Conservation (phyloP, 2,888 invertebrate species). For the Falcaria lacertinaria region DNA sequence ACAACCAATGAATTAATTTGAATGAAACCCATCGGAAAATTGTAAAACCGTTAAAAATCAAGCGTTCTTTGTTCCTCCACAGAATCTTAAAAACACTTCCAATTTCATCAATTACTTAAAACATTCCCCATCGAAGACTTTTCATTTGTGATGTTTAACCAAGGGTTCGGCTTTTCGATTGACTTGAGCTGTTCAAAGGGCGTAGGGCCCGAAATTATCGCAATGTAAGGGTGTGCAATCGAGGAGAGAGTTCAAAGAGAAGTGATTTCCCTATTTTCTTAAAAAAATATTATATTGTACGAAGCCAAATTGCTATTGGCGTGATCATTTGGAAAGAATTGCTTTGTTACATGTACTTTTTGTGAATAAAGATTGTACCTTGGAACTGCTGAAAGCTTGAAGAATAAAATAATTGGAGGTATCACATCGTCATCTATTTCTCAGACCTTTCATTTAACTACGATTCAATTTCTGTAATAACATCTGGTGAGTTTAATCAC, state of each 20-base stretch:
- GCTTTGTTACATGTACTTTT: conserved; percentile 1
- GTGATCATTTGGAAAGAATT: conserved; percentile 7
- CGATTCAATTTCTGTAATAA: no score
- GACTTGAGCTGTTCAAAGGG: conserved; percentile 76
- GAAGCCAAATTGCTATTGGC: conserved; percentile 6
- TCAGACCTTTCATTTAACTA: no score
- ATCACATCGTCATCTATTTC: no score
- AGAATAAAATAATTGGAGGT: no score
- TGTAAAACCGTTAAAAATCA: conserved; percentile 34
- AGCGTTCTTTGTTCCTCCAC: conserved; percentile 47
- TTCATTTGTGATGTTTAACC: conserved; percentile 77
- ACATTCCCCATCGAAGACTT: conserved; percentile 69
- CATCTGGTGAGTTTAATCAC: no score
- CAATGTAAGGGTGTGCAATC: conserved; percentile 66
- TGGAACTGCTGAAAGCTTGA: no score
- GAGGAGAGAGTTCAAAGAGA: conserved; percentile 66
- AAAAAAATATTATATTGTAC: conserved; percentile 37
- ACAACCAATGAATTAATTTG: conserved; percentile 22
- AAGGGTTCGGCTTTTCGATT: conserved; percentile 76
- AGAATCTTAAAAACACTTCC: conserved; percentile 70
- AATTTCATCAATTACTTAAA: conserved; percentile 73
- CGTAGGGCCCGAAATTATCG: conserved; percentile 68
- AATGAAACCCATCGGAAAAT: conserved; percentile 22
- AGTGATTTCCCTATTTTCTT: conserved; percentile 68
- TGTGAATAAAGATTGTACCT: not conserved